These are phyloP conservation scores for Proales similis DNA, from an alignment of 1,140 invertebrate genomes.

Conservation along the genomic window DNA sequence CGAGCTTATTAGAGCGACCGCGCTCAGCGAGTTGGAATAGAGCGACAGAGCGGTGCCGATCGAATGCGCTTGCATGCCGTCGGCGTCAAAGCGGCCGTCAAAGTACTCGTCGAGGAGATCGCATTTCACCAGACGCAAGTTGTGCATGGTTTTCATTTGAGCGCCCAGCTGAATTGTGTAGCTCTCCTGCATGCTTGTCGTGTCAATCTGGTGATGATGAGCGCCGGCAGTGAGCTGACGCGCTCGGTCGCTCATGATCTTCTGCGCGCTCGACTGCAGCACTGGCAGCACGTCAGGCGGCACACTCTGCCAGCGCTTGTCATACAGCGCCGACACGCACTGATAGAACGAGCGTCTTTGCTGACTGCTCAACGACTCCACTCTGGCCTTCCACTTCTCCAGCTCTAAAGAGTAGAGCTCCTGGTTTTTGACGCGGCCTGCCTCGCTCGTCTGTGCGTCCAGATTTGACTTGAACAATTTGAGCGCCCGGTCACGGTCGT, in stretches of 20 bases:
- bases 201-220: conserved; percentile 7
- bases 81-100: conserved; percentile 42
- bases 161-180: conserved; percentile 55
- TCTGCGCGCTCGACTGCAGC: background rate
- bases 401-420: background rate
- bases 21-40: conserved; percentile 82
- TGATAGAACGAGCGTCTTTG: conserved; percentile 7
- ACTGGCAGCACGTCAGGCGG: too few species aligned
- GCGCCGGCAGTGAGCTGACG: background rate
- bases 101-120: conserved; percentile 78
- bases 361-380: conserved; percentile 6
- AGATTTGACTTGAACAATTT: background rate
- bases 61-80: conserved; percentile 58
- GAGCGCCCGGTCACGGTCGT: conserved; percentile 1
- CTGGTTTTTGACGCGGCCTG: conserved; percentile 16
- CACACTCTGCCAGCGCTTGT: too few species aligned
- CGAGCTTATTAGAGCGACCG: conserved; percentile 73
- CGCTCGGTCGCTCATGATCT: background rate
- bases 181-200: conserved; percentile 26
- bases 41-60: conserved; percentile 84
- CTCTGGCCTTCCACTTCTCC: conserved; percentile 3
- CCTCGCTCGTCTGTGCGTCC: conserved; percentile 28
- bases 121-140: conserved; percentile 78
- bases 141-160: conserved; percentile 96
- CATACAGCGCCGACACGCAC: too few species aligned